Conservation (phyloP, 2,113 vertebrate species). For the Syrmaticus mikado region DNA sequence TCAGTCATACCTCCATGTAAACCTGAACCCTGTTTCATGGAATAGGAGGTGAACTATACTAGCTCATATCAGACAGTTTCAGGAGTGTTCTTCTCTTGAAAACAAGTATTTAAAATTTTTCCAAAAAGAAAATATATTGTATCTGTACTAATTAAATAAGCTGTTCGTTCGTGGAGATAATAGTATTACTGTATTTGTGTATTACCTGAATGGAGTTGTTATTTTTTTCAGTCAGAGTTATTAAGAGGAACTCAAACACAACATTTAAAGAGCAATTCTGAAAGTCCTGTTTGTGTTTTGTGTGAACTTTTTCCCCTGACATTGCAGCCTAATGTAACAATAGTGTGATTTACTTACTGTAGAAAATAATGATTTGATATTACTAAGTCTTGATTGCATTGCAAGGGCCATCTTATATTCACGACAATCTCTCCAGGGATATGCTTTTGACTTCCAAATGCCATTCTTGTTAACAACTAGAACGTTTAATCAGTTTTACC, state of each 20-base stretch:
- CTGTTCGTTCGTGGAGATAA: conserved; percentile 13
- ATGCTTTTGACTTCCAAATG: conserved; percentile 36
- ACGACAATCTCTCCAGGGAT: neutral
- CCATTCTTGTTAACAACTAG: conserved; percentile 23
- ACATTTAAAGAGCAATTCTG: conserved; percentile 5
- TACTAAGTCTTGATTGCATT: conserved; percentile 20
- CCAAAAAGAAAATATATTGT: conserved; percentile 44
- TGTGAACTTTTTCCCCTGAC: conserved; percentile 15
- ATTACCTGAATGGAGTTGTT: conserved; percentile 17
- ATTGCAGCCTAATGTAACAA: conserved; percentile 6
- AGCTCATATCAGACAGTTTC: neutral
- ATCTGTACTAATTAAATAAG: conserved; percentile 58
- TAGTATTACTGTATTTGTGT: conserved; percentile 28
- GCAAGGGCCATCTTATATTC: conserved; percentile 34
- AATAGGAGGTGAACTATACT: conserved; percentile 2
- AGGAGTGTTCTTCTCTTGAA: conserved; percentile 41
- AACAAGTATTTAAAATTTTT: conserved; percentile 47
- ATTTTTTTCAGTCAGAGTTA: conserved; percentile 13
- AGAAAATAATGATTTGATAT: neutral
- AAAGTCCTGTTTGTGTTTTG: neutral
- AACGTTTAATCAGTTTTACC: conserved; percentile 28
- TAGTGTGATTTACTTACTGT: neutral
- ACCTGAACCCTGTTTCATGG: neutral
- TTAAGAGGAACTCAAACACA: neutral
- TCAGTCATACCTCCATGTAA: neutral